Evolutionary conservation across 2,888 invertebrate genomes (phyloP).

Genomic region (Drosophila stalkeri): DNA sequence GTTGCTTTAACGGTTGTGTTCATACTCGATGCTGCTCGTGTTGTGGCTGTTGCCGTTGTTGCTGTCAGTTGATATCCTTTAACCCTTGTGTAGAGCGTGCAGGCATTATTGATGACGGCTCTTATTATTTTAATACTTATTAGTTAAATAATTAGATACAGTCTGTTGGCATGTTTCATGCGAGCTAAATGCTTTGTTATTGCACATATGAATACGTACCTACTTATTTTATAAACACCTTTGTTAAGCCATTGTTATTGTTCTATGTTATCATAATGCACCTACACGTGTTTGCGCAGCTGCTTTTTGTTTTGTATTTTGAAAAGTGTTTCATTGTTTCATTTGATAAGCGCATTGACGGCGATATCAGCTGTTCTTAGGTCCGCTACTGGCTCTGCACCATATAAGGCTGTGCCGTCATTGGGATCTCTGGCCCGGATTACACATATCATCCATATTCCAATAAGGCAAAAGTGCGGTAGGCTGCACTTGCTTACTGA

Average conservation of each 20-base stretch:
- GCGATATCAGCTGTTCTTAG: slow-evolving; percentile 20
- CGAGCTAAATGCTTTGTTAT: background rate
- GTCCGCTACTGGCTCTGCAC: slow-evolving; percentile 10
- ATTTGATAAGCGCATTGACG: slow-evolving; percentile 13
- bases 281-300: slow-evolving; percentile 25
- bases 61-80: slow-evolving; percentile 23
- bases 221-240: background rate
- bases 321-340: background rate
- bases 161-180: background rate
- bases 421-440: background rate
- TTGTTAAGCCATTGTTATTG: slow-evolving; percentile 3
- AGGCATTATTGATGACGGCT: background rate
- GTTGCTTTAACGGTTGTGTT: slow-evolving; percentile 29
- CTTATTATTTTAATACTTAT: background rate
- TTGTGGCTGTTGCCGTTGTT: slow-evolving; percentile 2
- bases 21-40: background rate
- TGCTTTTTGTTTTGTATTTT: slow-evolving; percentile 12
- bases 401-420: background rate
- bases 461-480: too few relatives aligned
- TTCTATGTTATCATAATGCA: slow-evolving; percentile 10
- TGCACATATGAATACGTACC: background rate
- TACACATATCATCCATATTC: too few relatives aligned
- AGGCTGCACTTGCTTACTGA: too few relatives aligned
- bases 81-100: slow-evolving; percentile 36
- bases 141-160: background rate